phyloP scores from a whole-genome alignment of 2,888 invertebrate genomes.

The Arrhopalites spinosus region DNA sequence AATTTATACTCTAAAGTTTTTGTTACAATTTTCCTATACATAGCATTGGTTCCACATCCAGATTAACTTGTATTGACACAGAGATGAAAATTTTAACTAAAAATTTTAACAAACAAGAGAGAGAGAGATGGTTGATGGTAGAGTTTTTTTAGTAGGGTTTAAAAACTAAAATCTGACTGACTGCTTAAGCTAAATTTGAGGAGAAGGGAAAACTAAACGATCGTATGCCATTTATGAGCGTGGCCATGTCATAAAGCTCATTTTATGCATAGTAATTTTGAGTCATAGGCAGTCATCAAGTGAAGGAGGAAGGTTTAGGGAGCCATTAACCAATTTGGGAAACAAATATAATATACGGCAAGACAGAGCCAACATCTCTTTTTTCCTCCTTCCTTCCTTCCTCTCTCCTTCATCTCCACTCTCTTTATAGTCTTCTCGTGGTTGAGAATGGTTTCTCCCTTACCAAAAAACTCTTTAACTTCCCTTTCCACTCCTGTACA shows the following conservation, averaged over 20 bases:
- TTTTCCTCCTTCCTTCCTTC: neutral
- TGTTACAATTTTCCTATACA: too few species aligned
- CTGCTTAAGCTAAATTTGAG: constrained; percentile 23
- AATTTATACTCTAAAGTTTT: too few species aligned
- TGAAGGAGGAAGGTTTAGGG: constrained; percentile 30
- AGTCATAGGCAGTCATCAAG: constrained; percentile 32
- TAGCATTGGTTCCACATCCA: too few species aligned
- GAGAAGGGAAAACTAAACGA: constrained; percentile 26
- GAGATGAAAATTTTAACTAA: too few species aligned
- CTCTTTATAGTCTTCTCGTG: constrained; percentile 28
- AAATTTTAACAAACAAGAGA: too few species aligned
- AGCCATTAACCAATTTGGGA: constrained; percentile 39
- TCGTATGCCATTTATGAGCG: constrained; percentile 34
- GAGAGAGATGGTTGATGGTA: neutral
- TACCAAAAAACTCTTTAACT: too few species aligned
- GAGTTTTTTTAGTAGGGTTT: too few species aligned
- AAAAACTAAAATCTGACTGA: neutral
- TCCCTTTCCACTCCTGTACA: neutral
- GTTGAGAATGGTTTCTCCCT: constrained; percentile 15
- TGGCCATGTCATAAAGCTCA: constrained; percentile 33
- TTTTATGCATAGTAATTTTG: constrained; percentile 35
- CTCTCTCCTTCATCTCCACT: neutral
- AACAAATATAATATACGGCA: constrained; percentile 37
- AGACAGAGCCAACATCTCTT: neutral
- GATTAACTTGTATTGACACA: too few species aligned